Conservation (phyloP, 2,888 invertebrate genomes). For the Himalopsyche japonica region DNA sequence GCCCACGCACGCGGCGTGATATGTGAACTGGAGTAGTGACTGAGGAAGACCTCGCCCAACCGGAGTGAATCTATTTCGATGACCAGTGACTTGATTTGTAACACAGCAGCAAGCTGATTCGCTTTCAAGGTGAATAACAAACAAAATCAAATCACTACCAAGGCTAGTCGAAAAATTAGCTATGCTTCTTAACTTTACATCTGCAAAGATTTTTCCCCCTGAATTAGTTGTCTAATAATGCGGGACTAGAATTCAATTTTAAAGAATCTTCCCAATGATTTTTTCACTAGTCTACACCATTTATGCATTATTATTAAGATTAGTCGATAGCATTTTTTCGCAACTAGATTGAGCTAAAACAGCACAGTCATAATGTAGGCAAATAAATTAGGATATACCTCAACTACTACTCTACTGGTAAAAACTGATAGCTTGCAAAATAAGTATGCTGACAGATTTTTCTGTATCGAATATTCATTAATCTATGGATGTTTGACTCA, state of each 20-base stretch:
- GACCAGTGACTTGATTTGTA: constrained; percentile 1
- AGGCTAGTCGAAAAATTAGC: constrained; percentile 11
- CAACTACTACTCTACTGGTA: no score
- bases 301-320: no score
- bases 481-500: no score
- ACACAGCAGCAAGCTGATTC: not conserved
- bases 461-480: no score
- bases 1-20: not conserved
- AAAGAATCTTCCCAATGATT: no score
- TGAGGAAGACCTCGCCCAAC: not conserved
- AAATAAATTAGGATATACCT: no score
- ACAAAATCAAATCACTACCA: constrained; percentile 8
- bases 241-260: not conserved
- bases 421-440: no score
- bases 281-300: no score
- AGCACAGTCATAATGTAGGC: no score
- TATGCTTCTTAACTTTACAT: constrained; percentile 15
- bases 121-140: constrained; percentile 5
- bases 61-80: not conserved
- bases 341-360: no score
- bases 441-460: no score
- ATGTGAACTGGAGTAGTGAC: not conserved
- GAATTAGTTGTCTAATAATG: not conserved
- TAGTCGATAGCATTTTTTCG: no score
- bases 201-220: not conserved